These are phyloP conservation scores for Istiophorus platypterus DNA, from an alignment of 2,113 vertebrate species.

Conservation along the genomic window DNA sequence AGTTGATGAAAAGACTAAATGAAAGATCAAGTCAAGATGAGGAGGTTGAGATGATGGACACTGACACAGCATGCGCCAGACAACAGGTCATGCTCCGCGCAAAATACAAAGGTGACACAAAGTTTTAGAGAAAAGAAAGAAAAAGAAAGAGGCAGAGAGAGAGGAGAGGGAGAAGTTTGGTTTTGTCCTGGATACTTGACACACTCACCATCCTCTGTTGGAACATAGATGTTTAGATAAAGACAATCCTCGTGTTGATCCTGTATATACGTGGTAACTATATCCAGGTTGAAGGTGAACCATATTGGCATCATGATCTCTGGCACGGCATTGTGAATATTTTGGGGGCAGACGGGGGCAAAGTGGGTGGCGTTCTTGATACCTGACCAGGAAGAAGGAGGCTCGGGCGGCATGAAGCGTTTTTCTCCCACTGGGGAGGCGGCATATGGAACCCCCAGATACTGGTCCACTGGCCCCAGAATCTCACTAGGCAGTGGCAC, in stretches of 20 bases:
- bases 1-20: constrained; percentile 85
- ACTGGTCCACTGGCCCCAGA: constrained; percentile 97
- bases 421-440: constrained; percentile 94
- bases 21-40: constrained; percentile 84
- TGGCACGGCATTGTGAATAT: constrained; percentile 97
- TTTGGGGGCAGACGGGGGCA: constrained; percentile 98
- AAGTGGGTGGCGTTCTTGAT: constrained; percentile 99
- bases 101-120: constrained; percentile 84
- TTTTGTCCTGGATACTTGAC: constrained; percentile 75
- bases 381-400: constrained; percentile 96
- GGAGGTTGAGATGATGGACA: constrained; percentile 78
- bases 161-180: constrained; percentile 54
- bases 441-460: constrained; percentile 92
- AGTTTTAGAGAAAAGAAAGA: constrained; percentile 58
- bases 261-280: constrained; percentile 98
- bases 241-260: constrained; percentile 99
- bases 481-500: constrained; percentile 97
- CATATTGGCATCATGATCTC: constrained; percentile 99
- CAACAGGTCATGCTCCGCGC: constrained; percentile 91
- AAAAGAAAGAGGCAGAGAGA: constrained; percentile 60
- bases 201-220: constrained; percentile 99
- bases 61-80: constrained; percentile 92
- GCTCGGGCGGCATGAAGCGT: constrained; percentile 96
- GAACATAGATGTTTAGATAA: constrained; percentile 99
- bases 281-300: constrained; percentile 99